A percentile compares a stretch with the other conserved stretches of the same genome.
These are phyloP conservation scores for Bhutanitis thaidina DNA, from an alignment of 2,888 invertebrate species.

Conservation along the genomic window DNA sequence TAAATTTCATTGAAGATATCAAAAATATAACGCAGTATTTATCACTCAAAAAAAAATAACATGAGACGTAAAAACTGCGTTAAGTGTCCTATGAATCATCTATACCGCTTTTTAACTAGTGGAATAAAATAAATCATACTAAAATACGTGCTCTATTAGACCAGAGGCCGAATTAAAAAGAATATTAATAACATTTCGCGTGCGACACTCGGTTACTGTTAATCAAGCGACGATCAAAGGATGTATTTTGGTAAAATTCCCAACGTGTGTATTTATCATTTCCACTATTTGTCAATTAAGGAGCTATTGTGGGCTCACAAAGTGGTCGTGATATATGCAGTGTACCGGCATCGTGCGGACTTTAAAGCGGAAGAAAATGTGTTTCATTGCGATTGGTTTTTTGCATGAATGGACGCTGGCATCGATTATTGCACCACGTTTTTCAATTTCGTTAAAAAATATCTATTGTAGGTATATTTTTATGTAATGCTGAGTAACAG, in stretches of 20 bases:
- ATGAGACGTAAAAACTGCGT: slow-evolving; percentile 34
- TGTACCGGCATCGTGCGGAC: slow-evolving; percentile 41
- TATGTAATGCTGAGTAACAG: too few relatives aligned
- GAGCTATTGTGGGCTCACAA: slow-evolving; percentile 68
- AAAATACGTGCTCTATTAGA: slow-evolving; percentile 53
- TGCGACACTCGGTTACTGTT: slow-evolving; percentile 60
- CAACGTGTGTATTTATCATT: slow-evolving; percentile 74
- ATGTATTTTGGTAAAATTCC: slow-evolving; percentile 70
- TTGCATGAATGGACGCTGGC: slow-evolving; percentile 8
- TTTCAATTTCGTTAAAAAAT: not conserved
- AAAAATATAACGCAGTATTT: not conserved
- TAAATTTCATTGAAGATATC: slow-evolving; percentile 8
- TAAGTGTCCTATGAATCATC: slow-evolving; percentile 36
- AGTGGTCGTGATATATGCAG: slow-evolving; percentile 64
- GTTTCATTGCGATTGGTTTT: slow-evolving; percentile 16
- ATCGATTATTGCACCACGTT: not conserved
- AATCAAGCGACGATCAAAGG: slow-evolving; percentile 75
- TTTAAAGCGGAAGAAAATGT: slow-evolving; percentile 24
- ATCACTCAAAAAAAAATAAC: slow-evolving; percentile 8
- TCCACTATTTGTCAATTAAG: slow-evolving; percentile 79
- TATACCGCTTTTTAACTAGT: slow-evolving; percentile 36
- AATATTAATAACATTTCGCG: slow-evolving; percentile 73
- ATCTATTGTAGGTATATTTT: too few relatives aligned
- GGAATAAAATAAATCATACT: slow-evolving; percentile 50
- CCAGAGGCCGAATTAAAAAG: slow-evolving; percentile 67